phyloP scores from a whole-genome alignment of 2,888 invertebrate genomes.

The Aethes cnicana region DNA sequence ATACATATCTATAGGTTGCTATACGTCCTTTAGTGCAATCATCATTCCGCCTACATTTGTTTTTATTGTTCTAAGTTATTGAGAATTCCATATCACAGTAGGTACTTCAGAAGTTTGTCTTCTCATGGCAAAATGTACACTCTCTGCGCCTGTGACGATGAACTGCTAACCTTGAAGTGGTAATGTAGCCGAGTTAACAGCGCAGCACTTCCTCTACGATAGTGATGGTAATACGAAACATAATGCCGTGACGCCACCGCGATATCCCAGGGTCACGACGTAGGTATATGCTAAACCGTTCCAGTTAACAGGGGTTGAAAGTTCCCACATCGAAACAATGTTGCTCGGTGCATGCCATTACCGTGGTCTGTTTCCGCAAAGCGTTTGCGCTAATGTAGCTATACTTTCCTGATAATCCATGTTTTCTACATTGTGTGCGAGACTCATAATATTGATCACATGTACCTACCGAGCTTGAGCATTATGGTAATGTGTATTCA shows the following conservation, averaged over 20 bases:
- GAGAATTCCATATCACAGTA: no score
- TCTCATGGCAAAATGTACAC: no score
- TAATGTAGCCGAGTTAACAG: slow-evolving; percentile 24
- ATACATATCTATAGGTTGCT: no score
- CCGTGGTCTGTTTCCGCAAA: background rate
- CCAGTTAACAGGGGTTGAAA: slow-evolving; percentile 1
- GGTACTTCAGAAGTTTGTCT: no score
- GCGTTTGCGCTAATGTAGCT: slow-evolving; percentile 7
- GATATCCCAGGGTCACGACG: slow-evolving; percentile 1
- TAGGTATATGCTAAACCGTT: background rate
- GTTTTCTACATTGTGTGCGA: slow-evolving; percentile 30
- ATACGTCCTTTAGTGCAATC: no score
- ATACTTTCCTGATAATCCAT: slow-evolving; percentile 14
- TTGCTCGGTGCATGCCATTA: no score
- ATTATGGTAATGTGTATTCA: slow-evolving; percentile 31
- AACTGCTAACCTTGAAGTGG: slow-evolving; percentile 24
- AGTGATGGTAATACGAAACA: slow-evolving; percentile 21
- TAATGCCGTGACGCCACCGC: slow-evolving; percentile 9
- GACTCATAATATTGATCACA: no score
- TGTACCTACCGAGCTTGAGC: no score
- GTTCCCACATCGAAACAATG: no score
- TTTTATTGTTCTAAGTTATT: no score
- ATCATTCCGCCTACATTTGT: no score
- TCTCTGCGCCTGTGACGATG: slow-evolving; percentile 19
- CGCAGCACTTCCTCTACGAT: slow-evolving; percentile 22